Evolutionary conservation across 1,140 invertebrate species (phyloP).

Genomic region (Drosophila tropicalis): DNA sequence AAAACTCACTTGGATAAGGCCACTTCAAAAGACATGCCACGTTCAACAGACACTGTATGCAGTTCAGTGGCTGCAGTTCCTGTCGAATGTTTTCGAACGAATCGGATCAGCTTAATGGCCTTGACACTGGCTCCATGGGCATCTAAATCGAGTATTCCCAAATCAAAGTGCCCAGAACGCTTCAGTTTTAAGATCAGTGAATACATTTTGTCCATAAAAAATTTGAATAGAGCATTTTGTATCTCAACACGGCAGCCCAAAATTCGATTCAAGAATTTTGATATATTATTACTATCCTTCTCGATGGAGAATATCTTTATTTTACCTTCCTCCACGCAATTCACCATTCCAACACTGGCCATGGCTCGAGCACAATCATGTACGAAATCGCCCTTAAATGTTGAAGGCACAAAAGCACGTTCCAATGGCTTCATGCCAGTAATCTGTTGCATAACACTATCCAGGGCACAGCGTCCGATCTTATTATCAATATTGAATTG

Average conservation of each 20-base stretch:
- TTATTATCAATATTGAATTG: constrained; percentile 99
- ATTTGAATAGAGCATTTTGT: constrained; percentile 98
- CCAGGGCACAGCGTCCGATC: constrained; percentile 95
- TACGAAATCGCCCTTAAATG: constrained; percentile 95
- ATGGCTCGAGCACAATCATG: constrained; percentile 94
- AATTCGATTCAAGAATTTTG: constrained; percentile 99
- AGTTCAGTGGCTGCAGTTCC: constrained; percentile 95
- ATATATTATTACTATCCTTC: constrained; percentile 98
- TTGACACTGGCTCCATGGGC: constrained; percentile 93
- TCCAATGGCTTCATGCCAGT: constrained; percentile 87
- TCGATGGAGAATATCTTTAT: constrained; percentile 90
- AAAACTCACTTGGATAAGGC: constrained; percentile 87
- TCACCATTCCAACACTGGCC: constrained; percentile 96
- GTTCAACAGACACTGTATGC: constrained; percentile 94
- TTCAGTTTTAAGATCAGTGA: constrained; percentile 93
- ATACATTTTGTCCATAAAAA: constrained; percentile 97
- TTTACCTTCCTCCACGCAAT: constrained; percentile 90
- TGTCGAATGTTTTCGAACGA: constrained; percentile 93
- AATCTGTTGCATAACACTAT: constrained; percentile 95
- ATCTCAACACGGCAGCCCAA: constrained; percentile 98
- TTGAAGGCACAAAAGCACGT: constrained; percentile 9
- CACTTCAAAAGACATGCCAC: constrained; percentile 93
- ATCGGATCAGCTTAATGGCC: constrained; percentile 89
- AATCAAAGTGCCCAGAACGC: constrained; percentile 90
- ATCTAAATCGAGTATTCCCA: constrained; percentile 96